Conservation (phyloP, 2,888 invertebrate species). For the Sinohyriopsis cumingii region DNA sequence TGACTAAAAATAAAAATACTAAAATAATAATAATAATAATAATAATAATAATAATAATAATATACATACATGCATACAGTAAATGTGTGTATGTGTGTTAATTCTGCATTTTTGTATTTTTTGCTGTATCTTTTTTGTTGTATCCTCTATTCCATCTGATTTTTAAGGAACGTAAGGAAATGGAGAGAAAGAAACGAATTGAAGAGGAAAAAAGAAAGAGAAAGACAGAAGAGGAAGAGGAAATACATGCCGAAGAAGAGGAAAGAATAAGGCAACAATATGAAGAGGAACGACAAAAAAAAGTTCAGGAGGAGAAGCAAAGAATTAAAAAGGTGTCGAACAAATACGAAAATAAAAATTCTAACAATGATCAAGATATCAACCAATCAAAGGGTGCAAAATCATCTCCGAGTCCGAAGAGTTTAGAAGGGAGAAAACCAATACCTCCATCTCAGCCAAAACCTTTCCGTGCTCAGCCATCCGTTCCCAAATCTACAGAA, state of each 20-base stretch:
- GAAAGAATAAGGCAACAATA: constrained; percentile 10
- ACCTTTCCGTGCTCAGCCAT: constrained; percentile 23
- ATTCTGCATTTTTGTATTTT: not conserved
- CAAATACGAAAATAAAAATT: constrained; percentile 21
- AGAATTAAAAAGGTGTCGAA: constrained; percentile 24
- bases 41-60: no score
- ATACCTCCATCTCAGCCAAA: constrained; percentile 35
- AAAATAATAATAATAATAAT: no score
- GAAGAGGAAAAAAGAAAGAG: constrained; percentile 34
- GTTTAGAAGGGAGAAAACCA: constrained; percentile 12
- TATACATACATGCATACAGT: not conserved
- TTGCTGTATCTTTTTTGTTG: not conserved
- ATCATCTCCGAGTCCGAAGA: constrained; percentile 18
- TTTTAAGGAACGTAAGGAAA: constrained; percentile 36
- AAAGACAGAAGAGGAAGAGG: constrained; percentile 31
- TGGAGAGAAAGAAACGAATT: constrained; percentile 23
- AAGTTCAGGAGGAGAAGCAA: constrained; percentile 32
- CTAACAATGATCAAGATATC: constrained; percentile 10
- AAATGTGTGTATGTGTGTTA: not conserved
- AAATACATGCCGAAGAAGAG: constrained; percentile 21
- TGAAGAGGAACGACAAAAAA: constrained; percentile 34
- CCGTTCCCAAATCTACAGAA: constrained; percentile 16
- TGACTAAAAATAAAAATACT: no score
- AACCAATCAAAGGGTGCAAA: constrained; percentile 3
- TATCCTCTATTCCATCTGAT: not conserved